Base-by-base conservation (phyloP, 2,797 vertebrate genomes). In the Arctocebus calabarensis region DNA sequence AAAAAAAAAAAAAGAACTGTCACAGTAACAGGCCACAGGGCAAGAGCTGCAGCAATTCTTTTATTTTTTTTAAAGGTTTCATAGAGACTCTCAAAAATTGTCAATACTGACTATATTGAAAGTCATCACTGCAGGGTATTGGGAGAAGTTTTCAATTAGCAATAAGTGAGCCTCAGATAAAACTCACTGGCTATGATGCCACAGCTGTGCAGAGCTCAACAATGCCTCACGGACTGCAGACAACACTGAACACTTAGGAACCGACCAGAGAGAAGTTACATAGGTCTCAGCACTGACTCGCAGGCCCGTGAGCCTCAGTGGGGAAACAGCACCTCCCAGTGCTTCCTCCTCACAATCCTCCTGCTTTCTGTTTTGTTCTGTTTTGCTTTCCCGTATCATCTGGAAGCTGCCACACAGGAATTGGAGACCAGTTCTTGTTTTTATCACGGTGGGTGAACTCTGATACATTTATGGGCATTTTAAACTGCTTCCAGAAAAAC, bases 291-390 rank as follows among this genome's bases (percentile, higher is more conserved):
- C 8, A 12, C 12, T 8, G 22, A 1, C 0, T 32, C 37, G 34
- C 7, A 0, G 45, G 27, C 12, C 94, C 82, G 4, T 1, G 2
- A 7, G 73, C 20, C 91, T 32, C 19, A 37, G 87, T 66, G 27
- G 78, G 90, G 85, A 86, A 94, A 74, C 2, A 94, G 90, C 96
- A 81, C 87, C 66, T 64, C 75, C 79, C 25, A 66, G 94, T 29
- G 82, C 0, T 3, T 17, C 84, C 75, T 40, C 4, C 0, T 27
- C 34, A 23, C 17, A 20, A 7, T 22, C 94, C 0, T 19, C 25
- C 55, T 27, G 3, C 3, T 25, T 73, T 73, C 43, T 34, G 52
- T 14, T 40, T 34, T 27, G 70, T 14, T 70, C 57, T 32, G 48
- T 40, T 66, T 34, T 59, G 34, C 14, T 66, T 37, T 34, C 37